Evolutionary conservation across 2,888 invertebrate genomes (phyloP).

Genomic region (Alentia gelatinosa): DNA sequence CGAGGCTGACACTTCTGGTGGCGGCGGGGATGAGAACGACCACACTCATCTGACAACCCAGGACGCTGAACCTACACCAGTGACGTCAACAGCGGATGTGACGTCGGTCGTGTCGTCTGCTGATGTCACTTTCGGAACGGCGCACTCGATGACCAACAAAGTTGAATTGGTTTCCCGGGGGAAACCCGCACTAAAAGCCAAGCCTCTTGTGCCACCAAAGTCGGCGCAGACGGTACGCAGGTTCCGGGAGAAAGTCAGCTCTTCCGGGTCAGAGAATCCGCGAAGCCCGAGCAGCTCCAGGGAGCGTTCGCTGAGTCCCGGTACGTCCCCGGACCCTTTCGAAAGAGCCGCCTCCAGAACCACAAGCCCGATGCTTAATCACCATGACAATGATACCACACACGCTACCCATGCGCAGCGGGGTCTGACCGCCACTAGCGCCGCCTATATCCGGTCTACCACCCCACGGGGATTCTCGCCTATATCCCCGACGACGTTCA

Average conservation of each 20-base stretch:
- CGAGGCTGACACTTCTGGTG: background rate
- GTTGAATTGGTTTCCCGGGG: background rate
- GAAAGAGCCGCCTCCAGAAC: background rate
- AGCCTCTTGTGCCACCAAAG: background rate
- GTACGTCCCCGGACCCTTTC: background rate
- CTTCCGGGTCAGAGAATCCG: background rate
- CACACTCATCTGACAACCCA: background rate
- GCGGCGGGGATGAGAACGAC: background rate
- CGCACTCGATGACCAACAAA: background rate
- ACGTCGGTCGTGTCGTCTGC: background rate
- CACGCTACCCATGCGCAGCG: background rate
- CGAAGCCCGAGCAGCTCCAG: background rate
- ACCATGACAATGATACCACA: background rate
- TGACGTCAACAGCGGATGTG: background rate
- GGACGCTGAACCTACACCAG: background rate
- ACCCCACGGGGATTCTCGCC: background rate
- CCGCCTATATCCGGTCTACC: conserved; percentile 27
- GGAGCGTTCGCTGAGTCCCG: background rate
- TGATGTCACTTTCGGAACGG: background rate
- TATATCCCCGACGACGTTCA: background rate
- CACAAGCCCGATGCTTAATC: background rate
- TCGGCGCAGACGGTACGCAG: background rate
- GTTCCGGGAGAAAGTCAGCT: background rate
- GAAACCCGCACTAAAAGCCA: too few relatives aligned
- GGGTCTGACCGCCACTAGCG: background rate